Evolutionary conservation across 2,888 invertebrate genomes (phyloP).

Genomic region (Agrotis segetum): DNA sequence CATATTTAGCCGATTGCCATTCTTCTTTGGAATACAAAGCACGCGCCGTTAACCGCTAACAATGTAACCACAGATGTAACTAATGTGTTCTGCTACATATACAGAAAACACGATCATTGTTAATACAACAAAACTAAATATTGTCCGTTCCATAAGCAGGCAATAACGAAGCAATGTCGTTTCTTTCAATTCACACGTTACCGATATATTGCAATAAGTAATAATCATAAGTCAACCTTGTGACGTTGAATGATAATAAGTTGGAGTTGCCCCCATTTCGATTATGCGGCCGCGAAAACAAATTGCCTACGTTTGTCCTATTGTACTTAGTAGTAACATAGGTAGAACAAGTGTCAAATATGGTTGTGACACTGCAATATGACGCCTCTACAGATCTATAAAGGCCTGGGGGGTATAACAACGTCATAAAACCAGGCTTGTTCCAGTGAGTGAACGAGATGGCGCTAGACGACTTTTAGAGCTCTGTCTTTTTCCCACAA

Average conservation of each 20-base stretch:
- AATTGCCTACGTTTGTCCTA: slow-evolving; percentile 60
- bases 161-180: slow-evolving; percentile 55
- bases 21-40: slow-evolving; percentile 45
- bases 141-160: slow-evolving; percentile 31
- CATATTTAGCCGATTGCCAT: slow-evolving; percentile 29
- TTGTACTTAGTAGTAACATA: slow-evolving; percentile 47
- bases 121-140: slow-evolving; percentile 43
- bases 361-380: slow-evolving; percentile 60
- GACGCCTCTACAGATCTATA: slow-evolving; percentile 35
- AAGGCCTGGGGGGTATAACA: too few relatives aligned
- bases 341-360: slow-evolving; percentile 64
- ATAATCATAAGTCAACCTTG: slow-evolving; percentile 77
- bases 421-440: too few relatives aligned
- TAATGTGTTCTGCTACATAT: slow-evolving; percentile 29
- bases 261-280: slow-evolving; percentile 71
- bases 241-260: slow-evolving; percentile 61
- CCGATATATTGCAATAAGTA: slow-evolving; percentile 72
- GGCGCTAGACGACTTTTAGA: too few relatives aligned
- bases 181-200: slow-evolving; percentile 66
- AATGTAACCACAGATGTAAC: slow-evolving; percentile 34
- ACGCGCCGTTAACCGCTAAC: slow-evolving; percentile 39
- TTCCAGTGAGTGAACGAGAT: too few relatives aligned
- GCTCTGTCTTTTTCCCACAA: too few relatives aligned
- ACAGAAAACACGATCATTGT: slow-evolving; percentile 46
- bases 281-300: slow-evolving; percentile 68